phyloP scores from a whole-genome alignment of 1,140 invertebrate genomes.

The Homarus americanus region DNA sequence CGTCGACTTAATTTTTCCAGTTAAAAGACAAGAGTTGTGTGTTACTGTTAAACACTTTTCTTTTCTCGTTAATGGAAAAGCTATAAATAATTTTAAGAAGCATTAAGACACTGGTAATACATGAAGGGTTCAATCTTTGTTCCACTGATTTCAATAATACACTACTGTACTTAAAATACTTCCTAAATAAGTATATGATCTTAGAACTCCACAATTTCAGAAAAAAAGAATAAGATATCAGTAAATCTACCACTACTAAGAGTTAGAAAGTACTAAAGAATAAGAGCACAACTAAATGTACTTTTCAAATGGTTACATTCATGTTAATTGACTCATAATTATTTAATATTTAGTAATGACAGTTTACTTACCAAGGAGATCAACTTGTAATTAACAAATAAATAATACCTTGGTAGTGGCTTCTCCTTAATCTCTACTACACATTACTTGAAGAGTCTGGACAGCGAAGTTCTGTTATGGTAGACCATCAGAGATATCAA shows the following conservation, averaged over 20 bases:
- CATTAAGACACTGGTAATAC: no score
- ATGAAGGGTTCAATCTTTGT: neutral
- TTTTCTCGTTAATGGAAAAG: no score
- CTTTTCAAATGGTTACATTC: neutral
- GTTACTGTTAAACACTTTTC: no score
- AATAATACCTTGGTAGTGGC: no score
- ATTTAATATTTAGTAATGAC: neutral
- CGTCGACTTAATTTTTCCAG: no score
- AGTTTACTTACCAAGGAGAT: neutral
- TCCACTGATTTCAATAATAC: neutral
- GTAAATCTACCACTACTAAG: neutral
- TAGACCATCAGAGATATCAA: constrained; percentile 51
- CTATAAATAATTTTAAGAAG: no score
- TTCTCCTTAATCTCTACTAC: neutral
- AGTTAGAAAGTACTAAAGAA: neutral
- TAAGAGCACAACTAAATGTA: neutral
- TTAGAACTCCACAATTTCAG: neutral
- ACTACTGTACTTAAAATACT: neutral
- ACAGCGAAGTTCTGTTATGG: neutral
- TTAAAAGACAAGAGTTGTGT: no score
- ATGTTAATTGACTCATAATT: neutral
- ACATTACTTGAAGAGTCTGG: constrained; percentile 20
- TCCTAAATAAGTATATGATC: neutral
- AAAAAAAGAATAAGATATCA: neutral
- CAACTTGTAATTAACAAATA: neutral